Evolutionary conservation across 2,113 vertebrate species (phyloP), one percentile per base, ranked within the genome.

Genomic region (Columbina picui): DNA sequence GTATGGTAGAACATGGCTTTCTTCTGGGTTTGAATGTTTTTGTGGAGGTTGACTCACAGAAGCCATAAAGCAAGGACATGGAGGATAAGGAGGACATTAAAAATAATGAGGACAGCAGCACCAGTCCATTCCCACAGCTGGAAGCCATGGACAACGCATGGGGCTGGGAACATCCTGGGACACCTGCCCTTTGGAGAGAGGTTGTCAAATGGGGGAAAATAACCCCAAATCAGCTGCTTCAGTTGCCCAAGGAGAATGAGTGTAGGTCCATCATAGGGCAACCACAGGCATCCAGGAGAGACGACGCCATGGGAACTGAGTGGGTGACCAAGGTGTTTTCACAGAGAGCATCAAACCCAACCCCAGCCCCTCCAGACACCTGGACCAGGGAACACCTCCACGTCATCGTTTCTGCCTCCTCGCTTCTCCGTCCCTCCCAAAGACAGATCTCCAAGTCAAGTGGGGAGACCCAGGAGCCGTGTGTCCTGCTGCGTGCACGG

Each of bases 251-350:
- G 80, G 30, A 74, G 29, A 16, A 10, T 5, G 12, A 60, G 20
- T 4, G 10, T 9, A 25, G 36, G 23, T 61, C 26, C 34, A 1
- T 39, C 5, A 1, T 1, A 47, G 47, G n/a, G 45, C 0, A 6
- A 41, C 38, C 52, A n/a, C 36, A 47, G 30, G 19, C 30, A 56
- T 38, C 53, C 43, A 17, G 61, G 29, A 63, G 53, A n/a, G 27
- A 12, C 2, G 36, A 27, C 7, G 19, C 56, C 30, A n/a, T 27
- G 32, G 47, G 38, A 57, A 7, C 14, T 9, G 18, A 61, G 50
- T 6, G 55, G 27, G 9, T 4, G 4, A 63, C 30, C 4, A 2
- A 38, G 29, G 10, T 30, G 7, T 38, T 83, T 69, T 53, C 55
- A 38, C 6, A 27, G 79, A 56, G 9, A 65, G 20, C 69, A 18